Evolutionary conservation across 2,113 vertebrate genomes (phyloP).

Genomic region (Pedetes capensis): DNA sequence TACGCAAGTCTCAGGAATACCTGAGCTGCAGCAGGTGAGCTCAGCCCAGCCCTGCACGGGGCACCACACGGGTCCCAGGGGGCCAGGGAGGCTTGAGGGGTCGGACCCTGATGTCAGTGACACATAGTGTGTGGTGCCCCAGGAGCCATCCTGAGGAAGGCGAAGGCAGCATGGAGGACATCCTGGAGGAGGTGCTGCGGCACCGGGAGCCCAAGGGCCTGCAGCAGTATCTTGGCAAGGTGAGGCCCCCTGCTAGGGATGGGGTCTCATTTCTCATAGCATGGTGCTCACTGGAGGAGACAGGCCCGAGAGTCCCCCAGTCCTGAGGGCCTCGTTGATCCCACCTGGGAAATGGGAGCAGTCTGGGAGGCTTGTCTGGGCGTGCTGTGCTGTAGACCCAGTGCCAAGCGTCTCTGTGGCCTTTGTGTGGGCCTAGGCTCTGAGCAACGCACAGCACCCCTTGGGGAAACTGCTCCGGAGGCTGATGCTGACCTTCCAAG

Average conservation of each 20-base stretch:
- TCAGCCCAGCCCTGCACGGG: accelerated
- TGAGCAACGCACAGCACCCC: slow-evolving; percentile 80
- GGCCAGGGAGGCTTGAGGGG: background rate
- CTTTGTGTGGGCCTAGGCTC: slow-evolving; percentile 61
- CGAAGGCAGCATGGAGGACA: slow-evolving; percentile 61
- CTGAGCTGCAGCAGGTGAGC: slow-evolving; percentile 82
- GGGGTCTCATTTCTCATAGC: background rate
- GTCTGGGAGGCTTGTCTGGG: background rate
- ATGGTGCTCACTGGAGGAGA: background rate
- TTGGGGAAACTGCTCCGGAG: slow-evolving; percentile 82
- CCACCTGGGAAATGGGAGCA: background rate
- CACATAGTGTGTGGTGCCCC: background rate
- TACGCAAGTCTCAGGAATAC: slow-evolving; percentile 79
- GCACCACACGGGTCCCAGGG: background rate
- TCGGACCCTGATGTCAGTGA: background rate
- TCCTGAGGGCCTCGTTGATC: background rate
- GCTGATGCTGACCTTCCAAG: slow-evolving; percentile 82
- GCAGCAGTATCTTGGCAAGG: slow-evolving; percentile 80
- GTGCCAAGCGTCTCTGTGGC: background rate
- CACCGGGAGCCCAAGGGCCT: slow-evolving; percentile 62
- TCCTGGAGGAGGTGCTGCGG: slow-evolving; percentile 77
- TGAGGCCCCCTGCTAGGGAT: slow-evolving; percentile 48
- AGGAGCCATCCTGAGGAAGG: slow-evolving; percentile 67
- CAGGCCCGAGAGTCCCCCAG: background rate
- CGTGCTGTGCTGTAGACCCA: background rate